phyloP scores from a whole-genome alignment of 2,113 vertebrate genomes.

The Osmerus eperlanus region DNA sequence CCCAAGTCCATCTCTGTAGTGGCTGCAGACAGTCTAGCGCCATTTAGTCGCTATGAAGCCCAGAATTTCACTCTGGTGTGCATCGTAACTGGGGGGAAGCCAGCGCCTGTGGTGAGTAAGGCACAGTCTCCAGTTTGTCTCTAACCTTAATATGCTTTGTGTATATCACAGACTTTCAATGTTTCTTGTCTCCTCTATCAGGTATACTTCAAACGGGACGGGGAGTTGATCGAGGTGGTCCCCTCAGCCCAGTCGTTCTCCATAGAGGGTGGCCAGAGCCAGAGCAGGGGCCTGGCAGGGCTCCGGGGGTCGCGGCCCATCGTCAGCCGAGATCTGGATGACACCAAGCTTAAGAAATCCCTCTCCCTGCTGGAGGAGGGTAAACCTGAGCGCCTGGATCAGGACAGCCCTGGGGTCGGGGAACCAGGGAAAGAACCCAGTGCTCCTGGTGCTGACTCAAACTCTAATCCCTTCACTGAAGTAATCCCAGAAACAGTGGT shows the following conservation, averaged over 20 bases:
- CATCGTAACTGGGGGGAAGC: constrained; percentile 89
- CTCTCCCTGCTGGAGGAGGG: constrained; percentile 68
- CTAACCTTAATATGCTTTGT: not conserved
- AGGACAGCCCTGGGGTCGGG: constrained; percentile 23
- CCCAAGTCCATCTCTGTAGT: constrained; percentile 87
- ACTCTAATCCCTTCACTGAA: constrained; percentile 68
- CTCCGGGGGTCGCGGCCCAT: constrained; percentile 68
- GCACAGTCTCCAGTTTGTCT: not conserved
- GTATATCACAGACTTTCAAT: not conserved
- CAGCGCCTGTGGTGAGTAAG: constrained; percentile 79
- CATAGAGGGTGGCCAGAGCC: constrained; percentile 20
- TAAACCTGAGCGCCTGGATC: constrained; percentile 44
- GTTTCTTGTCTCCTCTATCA: constrained; percentile 47
- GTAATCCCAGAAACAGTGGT: constrained; percentile 85
- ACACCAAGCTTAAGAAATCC: constrained; percentile 83
- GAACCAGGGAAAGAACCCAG: not conserved
- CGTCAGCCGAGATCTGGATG: constrained; percentile 80
- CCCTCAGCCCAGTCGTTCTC: constrained; percentile 63
- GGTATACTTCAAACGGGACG: constrained; percentile 92
- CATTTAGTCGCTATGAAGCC: constrained; percentile 89
- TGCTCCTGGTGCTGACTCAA: not conserved
- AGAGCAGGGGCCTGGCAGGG: constrained; percentile 41
- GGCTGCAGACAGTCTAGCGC: constrained; percentile 76
- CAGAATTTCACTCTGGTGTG: constrained; percentile 95
- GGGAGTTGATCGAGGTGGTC: constrained; percentile 83